Conservation (phyloP, 1,140 invertebrate species). For the Macrosteles quadrilineatus region DNA sequence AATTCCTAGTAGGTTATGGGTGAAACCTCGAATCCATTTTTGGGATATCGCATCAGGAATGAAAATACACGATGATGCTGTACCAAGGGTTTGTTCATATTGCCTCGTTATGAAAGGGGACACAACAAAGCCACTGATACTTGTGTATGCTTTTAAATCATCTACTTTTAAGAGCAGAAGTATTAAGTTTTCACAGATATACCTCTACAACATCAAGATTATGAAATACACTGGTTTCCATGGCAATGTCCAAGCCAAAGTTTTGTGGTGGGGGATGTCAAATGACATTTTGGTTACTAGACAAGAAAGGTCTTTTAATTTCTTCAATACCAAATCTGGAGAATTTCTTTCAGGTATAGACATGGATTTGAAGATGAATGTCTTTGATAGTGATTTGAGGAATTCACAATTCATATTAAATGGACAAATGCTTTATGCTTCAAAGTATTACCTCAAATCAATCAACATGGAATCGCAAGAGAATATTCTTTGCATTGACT, state of each 20-base stretch:
- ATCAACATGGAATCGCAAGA: slow-evolving; percentile 6
- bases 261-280: slow-evolving; percentile 11
- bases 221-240: slow-evolving; percentile 14
- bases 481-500: background rate
- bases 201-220: slow-evolving; percentile 11
- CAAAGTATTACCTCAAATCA: background rate
- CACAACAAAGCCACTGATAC: background rate
- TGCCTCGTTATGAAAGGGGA: slow-evolving; percentile 2
- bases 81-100: background rate
- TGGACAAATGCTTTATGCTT: background rate
- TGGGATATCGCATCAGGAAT: background rate
- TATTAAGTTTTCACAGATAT: slow-evolving; percentile 1
- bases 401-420: background rate
- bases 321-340: background rate
- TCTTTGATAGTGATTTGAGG: background rate
- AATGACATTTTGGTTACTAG: slow-evolving; percentile 4
- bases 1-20: background rate
- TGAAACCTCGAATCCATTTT: background rate
- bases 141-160: slow-evolving; percentile 14
- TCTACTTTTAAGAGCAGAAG: slow-evolving; percentile 17
- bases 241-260: background rate
- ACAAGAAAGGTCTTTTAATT: slow-evolving; percentile 15
- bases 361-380: slow-evolving; percentile 1
- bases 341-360: background rate
- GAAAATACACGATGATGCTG: slow-evolving; percentile 6